These are phyloP conservation scores for Drosophila tanythrix DNA, from an alignment of 2,888 invertebrate species.

Conservation along the genomic window DNA sequence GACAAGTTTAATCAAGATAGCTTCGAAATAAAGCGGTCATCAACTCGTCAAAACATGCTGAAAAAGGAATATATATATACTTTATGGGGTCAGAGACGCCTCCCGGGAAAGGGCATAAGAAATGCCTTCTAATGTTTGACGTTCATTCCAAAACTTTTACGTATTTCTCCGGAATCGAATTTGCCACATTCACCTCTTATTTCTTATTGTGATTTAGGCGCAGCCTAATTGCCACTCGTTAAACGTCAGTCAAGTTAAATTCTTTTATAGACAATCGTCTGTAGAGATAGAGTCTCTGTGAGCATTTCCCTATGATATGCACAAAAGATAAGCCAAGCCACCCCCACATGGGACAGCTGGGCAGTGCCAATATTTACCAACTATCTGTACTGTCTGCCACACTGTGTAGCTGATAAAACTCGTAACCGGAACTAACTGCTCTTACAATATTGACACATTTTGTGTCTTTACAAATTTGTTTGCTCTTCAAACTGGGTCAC, in stretches of 20 bases:
- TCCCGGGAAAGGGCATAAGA: neutral
- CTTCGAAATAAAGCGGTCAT: neutral
- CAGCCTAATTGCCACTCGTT: neutral
- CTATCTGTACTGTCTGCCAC: conserved; percentile 2
- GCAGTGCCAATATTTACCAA: conserved; percentile 20
- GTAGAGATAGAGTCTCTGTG: neutral
- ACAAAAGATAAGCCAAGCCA: neutral
- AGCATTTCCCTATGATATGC: conserved; percentile 7
- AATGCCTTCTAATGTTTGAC: fast-evolving
- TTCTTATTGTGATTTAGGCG: neutral
- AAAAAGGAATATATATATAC: neutral
- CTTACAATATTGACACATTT: conserved; percentile 73
- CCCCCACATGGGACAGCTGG: neutral
- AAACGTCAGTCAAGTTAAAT: neutral
- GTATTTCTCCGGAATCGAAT: neutral
- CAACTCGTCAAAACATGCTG: neutral
- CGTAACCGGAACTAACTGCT: conserved; percentile 73
- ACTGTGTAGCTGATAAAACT: conserved; percentile 43
- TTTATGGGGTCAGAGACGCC: neutral
- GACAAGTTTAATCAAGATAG: neutral
- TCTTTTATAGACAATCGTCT: neutral
- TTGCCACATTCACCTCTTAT: neutral
- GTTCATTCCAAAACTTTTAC: neutral
- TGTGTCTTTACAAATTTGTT: conserved; percentile 75
- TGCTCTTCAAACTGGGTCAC: conserved; percentile 72